phyloP scores from a whole-genome alignment of 1,140 invertebrate species.

The Colletes gigas region DNA sequence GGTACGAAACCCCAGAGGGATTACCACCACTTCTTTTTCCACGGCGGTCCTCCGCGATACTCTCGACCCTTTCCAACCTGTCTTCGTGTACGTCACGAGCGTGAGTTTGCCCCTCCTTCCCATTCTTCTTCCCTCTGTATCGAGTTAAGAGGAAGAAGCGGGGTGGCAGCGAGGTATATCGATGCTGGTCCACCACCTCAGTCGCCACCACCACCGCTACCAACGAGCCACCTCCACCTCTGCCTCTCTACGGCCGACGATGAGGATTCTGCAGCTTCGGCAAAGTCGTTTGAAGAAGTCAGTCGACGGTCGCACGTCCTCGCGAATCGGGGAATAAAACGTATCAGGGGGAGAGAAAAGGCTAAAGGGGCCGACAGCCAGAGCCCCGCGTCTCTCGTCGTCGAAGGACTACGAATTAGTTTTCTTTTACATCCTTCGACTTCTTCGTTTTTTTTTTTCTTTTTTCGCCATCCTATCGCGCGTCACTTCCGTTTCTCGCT shows the following conservation, averaged over 20 bases:
- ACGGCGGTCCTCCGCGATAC: constrained; percentile 59
- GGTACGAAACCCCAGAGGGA: constrained; percentile 66
- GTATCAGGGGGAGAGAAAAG: constrained; percentile 7
- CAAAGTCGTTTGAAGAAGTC: constrained; percentile 78
- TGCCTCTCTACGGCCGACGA: constrained; percentile 53
- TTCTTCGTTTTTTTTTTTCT: background rate
- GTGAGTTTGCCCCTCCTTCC: constrained; percentile 60
- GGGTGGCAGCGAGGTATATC: constrained; percentile 23
- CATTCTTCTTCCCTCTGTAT: constrained; percentile 57
- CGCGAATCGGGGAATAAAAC: constrained; percentile 55
- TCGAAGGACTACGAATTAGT: background rate
- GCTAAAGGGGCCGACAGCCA: background rate
- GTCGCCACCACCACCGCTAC: constrained; percentile 42
- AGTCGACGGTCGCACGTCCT: constrained; percentile 74
- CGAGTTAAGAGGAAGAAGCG: constrained; percentile 53
- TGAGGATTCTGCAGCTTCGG: constrained; percentile 78
- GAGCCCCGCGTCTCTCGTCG: background rate
- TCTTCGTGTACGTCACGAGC: constrained; percentile 55
- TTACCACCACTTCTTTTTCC: constrained; percentile 68
- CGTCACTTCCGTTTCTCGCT: background rate
- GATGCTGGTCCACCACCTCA: constrained; percentile 50
- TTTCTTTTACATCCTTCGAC: background rate
- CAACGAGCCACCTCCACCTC: constrained; percentile 51
- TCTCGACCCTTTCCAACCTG: constrained; percentile 64
- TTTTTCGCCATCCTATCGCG: background rate